phyloP scores from a whole-genome alignment of 64 coral and sea anemone species.

The Montipora sp. region DNA sequence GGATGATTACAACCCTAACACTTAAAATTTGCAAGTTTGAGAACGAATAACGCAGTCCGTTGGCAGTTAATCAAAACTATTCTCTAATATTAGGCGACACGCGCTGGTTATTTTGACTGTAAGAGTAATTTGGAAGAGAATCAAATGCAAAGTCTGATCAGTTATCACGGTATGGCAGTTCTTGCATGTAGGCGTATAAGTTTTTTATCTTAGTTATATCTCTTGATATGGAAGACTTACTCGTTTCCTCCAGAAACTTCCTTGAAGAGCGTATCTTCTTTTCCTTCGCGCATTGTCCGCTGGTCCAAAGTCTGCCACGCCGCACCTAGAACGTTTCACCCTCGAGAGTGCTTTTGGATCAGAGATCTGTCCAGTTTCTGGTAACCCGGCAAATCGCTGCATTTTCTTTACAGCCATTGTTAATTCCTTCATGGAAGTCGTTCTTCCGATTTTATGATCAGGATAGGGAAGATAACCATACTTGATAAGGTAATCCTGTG shows the following conservation, averaged over 20 bases:
- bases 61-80: too few species aligned
- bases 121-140: too few species aligned
- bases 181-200: too few species aligned
- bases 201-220: not conserved
- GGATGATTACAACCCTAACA: too few species aligned
- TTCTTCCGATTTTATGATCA: constrained; percentile 46
- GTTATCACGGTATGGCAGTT: not conserved
- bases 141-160: not conserved
- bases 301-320: constrained; percentile 67
- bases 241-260: constrained; percentile 68
- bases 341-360: constrained; percentile 46
- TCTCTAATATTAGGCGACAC: too few species aligned
- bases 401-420: constrained; percentile 45
- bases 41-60: too few species aligned
- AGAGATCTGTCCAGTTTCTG: constrained; percentile 57
- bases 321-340: constrained; percentile 63
- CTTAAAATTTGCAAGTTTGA: too few species aligned
- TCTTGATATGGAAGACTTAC: not conserved
- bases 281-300: constrained; percentile 66
- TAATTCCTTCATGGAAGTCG: constrained; percentile 25
- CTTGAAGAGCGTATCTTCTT: constrained; percentile 70
- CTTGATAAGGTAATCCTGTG: constrained; percentile 67
- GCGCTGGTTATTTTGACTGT: too few species aligned
- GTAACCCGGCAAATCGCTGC: constrained; percentile 68
- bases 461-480: constrained; percentile 66